Conservation (phyloP, 2,797 vertebrate genomes). For the Remorina albescens region DNA sequence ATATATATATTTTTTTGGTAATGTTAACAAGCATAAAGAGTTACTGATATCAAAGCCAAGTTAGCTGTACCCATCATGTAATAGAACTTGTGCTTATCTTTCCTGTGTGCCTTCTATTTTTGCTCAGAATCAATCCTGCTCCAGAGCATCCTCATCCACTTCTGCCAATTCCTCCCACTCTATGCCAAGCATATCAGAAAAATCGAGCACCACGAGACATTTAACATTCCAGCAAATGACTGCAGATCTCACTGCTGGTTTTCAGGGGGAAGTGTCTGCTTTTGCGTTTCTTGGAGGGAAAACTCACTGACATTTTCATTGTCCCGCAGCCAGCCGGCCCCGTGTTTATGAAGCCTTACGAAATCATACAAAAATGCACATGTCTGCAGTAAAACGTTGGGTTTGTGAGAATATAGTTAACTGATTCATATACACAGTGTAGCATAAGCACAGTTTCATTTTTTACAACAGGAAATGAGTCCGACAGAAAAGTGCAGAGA, state of each 20-base stretch:
- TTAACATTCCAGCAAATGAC: constrained; percentile 43
- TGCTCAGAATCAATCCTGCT: constrained; percentile 24
- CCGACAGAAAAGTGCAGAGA: constrained; percentile 40
- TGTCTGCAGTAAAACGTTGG: constrained; percentile 28
- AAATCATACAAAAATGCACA: constrained; percentile 57
- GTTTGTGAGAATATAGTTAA: constrained; percentile 32
- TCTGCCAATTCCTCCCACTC: constrained; percentile 43
- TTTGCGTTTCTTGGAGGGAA: constrained; percentile 42
- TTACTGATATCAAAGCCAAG: constrained; percentile 11
- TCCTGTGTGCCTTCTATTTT: constrained; percentile 16
- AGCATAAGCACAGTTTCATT: constrained; percentile 9
- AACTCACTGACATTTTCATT: constrained; percentile 60
- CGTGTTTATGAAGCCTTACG: constrained; percentile 56
- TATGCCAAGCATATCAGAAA: constrained; percentile 23
- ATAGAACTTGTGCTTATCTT: not conserved
- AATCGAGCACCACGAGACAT: constrained; percentile 23
- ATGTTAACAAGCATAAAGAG: constrained; percentile 7
- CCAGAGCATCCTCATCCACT: not conserved
- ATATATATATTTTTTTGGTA: not conserved
- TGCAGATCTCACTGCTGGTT: constrained; percentile 31
- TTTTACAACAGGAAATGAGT: constrained; percentile 60
- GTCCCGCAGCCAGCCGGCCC: constrained; percentile 38
- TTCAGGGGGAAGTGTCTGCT: constrained; percentile 49
- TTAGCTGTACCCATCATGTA: not conserved
- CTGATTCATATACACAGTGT: constrained; percentile 12